phyloP scores from a whole-genome alignment of 1,140 invertebrate species.

The Cepaea nemoralis region DNA sequence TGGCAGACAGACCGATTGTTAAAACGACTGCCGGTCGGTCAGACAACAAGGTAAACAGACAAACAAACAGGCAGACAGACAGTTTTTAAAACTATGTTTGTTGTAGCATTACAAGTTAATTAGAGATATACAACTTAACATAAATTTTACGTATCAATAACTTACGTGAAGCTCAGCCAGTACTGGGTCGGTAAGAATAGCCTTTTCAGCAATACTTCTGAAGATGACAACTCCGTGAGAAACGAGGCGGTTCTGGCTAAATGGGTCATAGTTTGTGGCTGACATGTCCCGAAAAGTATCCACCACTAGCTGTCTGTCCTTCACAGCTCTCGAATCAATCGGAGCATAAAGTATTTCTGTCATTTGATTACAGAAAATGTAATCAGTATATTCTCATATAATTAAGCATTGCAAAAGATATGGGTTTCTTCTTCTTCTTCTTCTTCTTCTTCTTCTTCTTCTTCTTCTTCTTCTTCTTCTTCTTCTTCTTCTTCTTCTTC shows the following conservation, averaged over 20 bases:
- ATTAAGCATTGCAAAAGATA: too few species aligned
- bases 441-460: neutral
- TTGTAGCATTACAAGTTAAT: too few species aligned
- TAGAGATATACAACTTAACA: too few species aligned
- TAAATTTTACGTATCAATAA: too few species aligned
- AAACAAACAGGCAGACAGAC: too few species aligned
- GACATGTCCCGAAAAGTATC: neutral
- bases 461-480: neutral
- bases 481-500: neutral
- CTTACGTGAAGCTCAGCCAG: neutral
- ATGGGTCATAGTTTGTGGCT: neutral
- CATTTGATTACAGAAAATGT: too few species aligned
- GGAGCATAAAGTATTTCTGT: neutral
- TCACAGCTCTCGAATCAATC: slow-evolving; percentile 9
- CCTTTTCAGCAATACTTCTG: neutral
- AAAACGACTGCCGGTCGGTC: too few species aligned
- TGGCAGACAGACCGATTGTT: too few species aligned
- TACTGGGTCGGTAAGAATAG: neutral
- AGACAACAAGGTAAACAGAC: too few species aligned
- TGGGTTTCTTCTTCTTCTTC: neutral
- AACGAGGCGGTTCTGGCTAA: neutral
- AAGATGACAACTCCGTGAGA: neutral
- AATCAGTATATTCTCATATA: too few species aligned
- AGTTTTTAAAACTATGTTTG: too few species aligned
- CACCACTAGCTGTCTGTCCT: too few species aligned